Percentiles rank a stretch among this genome's conserved stretches.
Evolutionary conservation across 2,888 invertebrate genomes (phyloP).

Genomic region (Pristionchus fissidentatus): DNA sequence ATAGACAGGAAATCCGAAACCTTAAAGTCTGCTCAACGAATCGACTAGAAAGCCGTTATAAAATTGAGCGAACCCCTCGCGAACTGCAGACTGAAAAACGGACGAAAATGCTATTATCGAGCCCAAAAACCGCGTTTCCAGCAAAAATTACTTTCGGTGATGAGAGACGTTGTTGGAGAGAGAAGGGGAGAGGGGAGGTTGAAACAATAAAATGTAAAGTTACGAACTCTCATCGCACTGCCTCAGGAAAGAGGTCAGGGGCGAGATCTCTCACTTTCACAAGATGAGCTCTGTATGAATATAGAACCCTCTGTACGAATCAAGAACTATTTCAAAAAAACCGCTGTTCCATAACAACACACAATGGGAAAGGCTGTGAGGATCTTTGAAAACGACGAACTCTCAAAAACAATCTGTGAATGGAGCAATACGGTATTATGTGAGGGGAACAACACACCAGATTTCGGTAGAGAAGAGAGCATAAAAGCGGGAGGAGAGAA

Average conservation of each 20-base stretch:
- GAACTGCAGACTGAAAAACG: not conserved
- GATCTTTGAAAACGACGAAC: not conserved
- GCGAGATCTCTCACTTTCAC: too few relatives aligned
- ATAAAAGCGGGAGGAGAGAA: not conserved
- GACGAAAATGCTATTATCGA: conserved; percentile 5
- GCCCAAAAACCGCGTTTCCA: not conserved
- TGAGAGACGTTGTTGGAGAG: not conserved
- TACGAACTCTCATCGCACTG: too few relatives aligned
- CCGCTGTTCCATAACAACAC: too few relatives aligned
- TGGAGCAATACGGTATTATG: conserved; percentile 7
- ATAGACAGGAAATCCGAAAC: not conserved
- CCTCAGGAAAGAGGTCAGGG: not conserved
- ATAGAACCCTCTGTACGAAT: too few relatives aligned
- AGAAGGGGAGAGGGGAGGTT: too few relatives aligned
- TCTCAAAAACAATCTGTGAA: not conserved
- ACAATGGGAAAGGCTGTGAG: not conserved
- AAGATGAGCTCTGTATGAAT: too few relatives aligned
- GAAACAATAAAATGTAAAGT: too few relatives aligned
- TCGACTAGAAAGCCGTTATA: not conserved
- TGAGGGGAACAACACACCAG: not conserved
- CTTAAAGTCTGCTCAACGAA: not conserved
- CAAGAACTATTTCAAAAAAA: too few relatives aligned
- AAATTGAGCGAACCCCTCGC: too few relatives aligned
- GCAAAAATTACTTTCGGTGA: not conserved
- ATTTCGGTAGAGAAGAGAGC: not conserved